phyloP scores from a whole-genome alignment of 2,888 invertebrate species.

The Shargacucullia verbasci region DNA sequence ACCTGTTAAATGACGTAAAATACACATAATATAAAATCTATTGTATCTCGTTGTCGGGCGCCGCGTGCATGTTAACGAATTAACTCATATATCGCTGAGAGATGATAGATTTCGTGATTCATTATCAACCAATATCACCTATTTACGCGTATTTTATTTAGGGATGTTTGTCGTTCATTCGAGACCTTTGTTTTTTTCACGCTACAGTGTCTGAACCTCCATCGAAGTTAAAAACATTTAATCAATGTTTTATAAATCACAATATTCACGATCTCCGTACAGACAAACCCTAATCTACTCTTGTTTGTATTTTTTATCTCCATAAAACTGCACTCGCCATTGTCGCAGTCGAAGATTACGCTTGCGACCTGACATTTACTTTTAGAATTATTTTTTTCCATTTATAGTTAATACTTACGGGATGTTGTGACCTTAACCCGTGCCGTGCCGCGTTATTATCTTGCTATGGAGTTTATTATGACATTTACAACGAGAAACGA shows the following conservation, averaged over 20 bases:
- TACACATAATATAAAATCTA: too few relatives aligned
- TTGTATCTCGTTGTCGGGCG: too few relatives aligned
- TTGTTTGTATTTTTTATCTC: constrained; percentile 39
- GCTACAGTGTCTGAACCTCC: too few relatives aligned
- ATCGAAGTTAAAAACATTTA: too few relatives aligned
- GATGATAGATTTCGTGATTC: too few relatives aligned
- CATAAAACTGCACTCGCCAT: constrained; percentile 50
- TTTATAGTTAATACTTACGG: constrained; percentile 63
- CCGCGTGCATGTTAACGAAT: too few relatives aligned
- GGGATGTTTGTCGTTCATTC: too few relatives aligned
- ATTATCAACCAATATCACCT: too few relatives aligned
- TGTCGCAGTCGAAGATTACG: constrained; percentile 55
- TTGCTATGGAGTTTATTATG: constrained; percentile 52
- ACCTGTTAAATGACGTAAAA: too few relatives aligned
- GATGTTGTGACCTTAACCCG: constrained; percentile 44
- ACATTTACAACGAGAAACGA: constrained; percentile 45
- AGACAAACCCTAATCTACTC: constrained; percentile 7
- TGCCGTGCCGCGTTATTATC: constrained; percentile 45
- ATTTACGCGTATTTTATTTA: too few relatives aligned
- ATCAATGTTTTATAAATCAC: background rate
- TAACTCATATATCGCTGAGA: too few relatives aligned
- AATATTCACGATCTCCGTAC: constrained; percentile 1
- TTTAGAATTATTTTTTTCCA: constrained; percentile 63
- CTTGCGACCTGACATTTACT: constrained; percentile 69
- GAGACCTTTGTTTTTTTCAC: too few relatives aligned